phyloP scores from a whole-genome alignment of 2,888 invertebrate genomes.

The Lasioglossum figueresi region DNA sequence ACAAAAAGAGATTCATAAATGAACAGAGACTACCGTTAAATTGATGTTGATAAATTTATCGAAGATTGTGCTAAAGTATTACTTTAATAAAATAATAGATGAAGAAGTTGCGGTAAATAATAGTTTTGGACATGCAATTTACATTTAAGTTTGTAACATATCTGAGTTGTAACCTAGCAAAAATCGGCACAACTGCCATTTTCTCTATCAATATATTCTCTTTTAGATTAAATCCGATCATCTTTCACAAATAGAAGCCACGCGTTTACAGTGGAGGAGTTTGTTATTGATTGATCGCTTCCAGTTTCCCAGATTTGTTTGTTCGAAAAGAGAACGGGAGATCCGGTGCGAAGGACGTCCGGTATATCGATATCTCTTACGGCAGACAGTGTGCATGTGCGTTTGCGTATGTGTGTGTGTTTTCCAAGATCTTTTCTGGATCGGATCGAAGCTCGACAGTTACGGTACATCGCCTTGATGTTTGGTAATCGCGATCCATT shows the following conservation, averaged over 20 bases:
- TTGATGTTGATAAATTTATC: too few relatives aligned
- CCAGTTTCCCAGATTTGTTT: not conserved
- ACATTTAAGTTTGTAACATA: too few relatives aligned
- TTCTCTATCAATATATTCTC: not conserved
- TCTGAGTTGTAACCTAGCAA: too few relatives aligned
- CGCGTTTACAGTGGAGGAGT: not conserved
- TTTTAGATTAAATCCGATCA: not conserved
- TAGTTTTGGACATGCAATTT: too few relatives aligned
- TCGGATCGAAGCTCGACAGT: slow-evolving; percentile 10
- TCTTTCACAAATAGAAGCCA: not conserved
- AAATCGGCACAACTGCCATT: too few relatives aligned
- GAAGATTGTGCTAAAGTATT: too few relatives aligned
- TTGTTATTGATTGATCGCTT: not conserved
- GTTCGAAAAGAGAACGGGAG: slow-evolving; percentile 10
- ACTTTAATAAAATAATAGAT: too few relatives aligned
- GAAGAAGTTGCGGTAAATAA: too few relatives aligned
- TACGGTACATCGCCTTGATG: slow-evolving; percentile 36
- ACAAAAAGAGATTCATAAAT: too few relatives aligned
- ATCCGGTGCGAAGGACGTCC: slow-evolving; percentile 44
- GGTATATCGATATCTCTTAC: slow-evolving; percentile 33
- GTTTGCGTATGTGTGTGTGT: not conserved
- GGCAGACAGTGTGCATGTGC: not conserved
- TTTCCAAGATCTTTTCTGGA: slow-evolving; percentile 14
- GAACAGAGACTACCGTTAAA: too few relatives aligned
- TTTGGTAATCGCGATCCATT: slow-evolving; percentile 38